Evolutionary conservation across 23 tunicate species (phyloP).

Genomic region (Trididemnum miniatum): DNA sequence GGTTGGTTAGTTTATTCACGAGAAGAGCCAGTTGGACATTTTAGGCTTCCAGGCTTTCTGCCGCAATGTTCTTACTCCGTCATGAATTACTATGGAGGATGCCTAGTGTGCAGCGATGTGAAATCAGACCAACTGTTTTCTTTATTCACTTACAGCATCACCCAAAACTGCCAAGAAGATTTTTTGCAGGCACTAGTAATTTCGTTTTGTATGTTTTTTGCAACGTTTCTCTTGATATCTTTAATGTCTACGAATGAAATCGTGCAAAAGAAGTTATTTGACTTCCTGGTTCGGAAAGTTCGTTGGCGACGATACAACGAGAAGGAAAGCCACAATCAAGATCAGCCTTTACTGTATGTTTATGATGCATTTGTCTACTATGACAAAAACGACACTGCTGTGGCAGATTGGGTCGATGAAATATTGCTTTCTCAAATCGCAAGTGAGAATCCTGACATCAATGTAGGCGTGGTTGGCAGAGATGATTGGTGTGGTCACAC

Average conservation of each 20-base stretch:
- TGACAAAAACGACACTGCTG: not conserved
- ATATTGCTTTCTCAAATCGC: constrained; percentile 11
- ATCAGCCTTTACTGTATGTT: not conserved
- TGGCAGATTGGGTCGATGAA: constrained; percentile 39
- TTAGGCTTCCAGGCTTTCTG: constrained; percentile 28
- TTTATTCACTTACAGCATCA: constrained; percentile 14
- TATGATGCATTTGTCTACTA: constrained; percentile 38
- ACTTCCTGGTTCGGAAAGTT: not conserved
- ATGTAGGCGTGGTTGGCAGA: constrained; percentile 9
- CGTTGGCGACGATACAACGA: not conserved
- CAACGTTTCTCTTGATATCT: not conserved
- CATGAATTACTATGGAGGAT: constrained; percentile 34
- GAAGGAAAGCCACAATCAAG: not conserved
- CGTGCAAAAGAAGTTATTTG: not conserved
- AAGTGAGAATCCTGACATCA: not conserved
- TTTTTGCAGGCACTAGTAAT: not conserved
- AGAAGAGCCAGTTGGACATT: not conserved
- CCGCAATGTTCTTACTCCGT: constrained; percentile 17
- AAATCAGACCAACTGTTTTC: not conserved
- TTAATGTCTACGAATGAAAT: not conserved
- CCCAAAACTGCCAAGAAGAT: not conserved
- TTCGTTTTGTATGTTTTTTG: not conserved
- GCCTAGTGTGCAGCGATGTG: constrained; percentile 11
- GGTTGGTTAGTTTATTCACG: constrained; percentile 20
- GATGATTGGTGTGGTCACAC: constrained; percentile 40